phyloP scores from a whole-genome alignment of 2,797 vertebrate species.

The Poeciliopsis infans region DNA sequence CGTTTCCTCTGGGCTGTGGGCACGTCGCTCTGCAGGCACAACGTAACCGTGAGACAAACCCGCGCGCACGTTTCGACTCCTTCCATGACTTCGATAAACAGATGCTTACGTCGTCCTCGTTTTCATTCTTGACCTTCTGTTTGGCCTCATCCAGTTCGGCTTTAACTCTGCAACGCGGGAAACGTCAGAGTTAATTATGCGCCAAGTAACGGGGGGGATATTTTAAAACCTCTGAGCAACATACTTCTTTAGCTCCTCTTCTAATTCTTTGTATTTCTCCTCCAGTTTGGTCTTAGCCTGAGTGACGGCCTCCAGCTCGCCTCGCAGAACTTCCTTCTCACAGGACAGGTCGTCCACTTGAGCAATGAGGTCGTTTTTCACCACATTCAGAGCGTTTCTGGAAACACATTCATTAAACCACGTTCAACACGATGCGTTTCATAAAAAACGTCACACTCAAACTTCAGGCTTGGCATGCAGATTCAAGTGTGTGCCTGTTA shows the following conservation, averaged over 20 bases:
- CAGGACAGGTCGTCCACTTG: constrained; percentile 92
- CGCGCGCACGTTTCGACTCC: background rate
- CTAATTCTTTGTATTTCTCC: constrained; percentile 90
- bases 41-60: background rate
- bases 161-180: constrained; percentile 82
- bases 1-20: constrained; percentile 94
- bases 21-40: constrained; percentile 86
- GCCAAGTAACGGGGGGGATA: background rate
- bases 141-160: constrained; percentile 88
- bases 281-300: constrained; percentile 92
- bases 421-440: too few relatives aligned
- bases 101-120: constrained; percentile 87
- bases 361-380: constrained; percentile 96
- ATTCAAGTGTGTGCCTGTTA: too few relatives aligned
- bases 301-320: constrained; percentile 88
- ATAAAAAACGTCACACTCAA: too few relatives aligned
- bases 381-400: constrained; percentile 97
- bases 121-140: constrained; percentile 88
- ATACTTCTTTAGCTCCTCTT: constrained; percentile 95
- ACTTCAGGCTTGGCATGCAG: too few relatives aligned
- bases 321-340: constrained; percentile 90
- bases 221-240: constrained; percentile 10
- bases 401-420: too few relatives aligned
- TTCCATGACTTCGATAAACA: background rate
- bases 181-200: background rate